A percentile compares a stretch with the other conserved stretches of the same genome.
phyloP scores from a whole-genome alignment of 2,797 vertebrate genomes.

The Taenioides sp. region DNA sequence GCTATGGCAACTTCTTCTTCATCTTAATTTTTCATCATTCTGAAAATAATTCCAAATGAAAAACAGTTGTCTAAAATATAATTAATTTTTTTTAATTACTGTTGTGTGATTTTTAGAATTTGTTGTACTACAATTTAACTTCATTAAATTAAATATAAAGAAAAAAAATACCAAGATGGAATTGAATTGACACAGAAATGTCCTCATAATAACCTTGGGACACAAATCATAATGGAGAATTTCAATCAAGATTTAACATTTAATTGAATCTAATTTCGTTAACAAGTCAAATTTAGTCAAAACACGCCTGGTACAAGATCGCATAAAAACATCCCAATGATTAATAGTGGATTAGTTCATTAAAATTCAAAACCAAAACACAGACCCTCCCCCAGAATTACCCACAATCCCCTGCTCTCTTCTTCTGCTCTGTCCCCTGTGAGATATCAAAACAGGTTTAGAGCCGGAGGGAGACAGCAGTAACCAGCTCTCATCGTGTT shows the following conservation, averaged over 20 bases:
- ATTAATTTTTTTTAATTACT: background rate
- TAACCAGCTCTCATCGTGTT: background rate
- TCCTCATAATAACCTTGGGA: background rate
- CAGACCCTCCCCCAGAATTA: constrained; percentile 8
- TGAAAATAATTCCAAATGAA: too few relatives aligned
- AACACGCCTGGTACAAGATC: background rate
- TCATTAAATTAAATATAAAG: background rate
- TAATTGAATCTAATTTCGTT: constrained; percentile 6
- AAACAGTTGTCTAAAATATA: too few relatives aligned
- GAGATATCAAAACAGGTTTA: constrained; percentile 10
- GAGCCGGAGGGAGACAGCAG: constrained; percentile 8
- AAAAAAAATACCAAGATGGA: background rate
- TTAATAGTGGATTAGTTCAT: constrained; percentile 10
- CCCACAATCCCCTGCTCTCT: constrained; percentile 9
- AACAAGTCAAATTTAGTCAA: constrained; percentile 7
- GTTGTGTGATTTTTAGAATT: background rate
- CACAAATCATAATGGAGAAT: constrained; percentile 6
- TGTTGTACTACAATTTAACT: background rate
- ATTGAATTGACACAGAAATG: background rate
- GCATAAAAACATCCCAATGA: constrained; percentile 1
- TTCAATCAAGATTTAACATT: constrained; percentile 9
- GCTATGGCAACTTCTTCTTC: too few relatives aligned
- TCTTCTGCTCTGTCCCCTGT: background rate
- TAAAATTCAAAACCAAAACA: constrained; percentile 13
- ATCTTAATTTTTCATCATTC: too few relatives aligned